Conservation (phyloP, 2,797 vertebrate species). For the Sebastes trivittatus region DNA sequence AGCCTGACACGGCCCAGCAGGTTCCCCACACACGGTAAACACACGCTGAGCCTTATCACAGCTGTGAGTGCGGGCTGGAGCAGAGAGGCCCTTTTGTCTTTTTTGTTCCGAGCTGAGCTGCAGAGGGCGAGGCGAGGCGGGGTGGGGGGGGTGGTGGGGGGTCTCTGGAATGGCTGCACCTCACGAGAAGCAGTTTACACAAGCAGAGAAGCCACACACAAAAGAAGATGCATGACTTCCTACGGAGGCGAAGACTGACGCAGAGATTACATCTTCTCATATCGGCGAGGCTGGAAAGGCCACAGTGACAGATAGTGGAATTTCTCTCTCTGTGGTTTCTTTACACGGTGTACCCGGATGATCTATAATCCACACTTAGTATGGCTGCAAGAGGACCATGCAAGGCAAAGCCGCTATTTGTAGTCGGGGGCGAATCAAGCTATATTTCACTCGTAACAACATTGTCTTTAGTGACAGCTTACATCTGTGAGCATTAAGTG, state of each 20-base stretch:
- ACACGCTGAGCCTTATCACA: conserved; percentile 68
- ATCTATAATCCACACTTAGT: conserved; percentile 37
- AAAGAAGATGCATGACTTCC: conserved; percentile 70
- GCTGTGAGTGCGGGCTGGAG: conserved; percentile 55
- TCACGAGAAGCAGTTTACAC: conserved; percentile 68
- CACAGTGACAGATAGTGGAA: conserved; percentile 55
- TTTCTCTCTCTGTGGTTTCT: conserved; percentile 52
- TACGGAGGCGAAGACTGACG: conserved; percentile 34
- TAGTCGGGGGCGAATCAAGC: background rate
- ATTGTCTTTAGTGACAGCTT: conserved; percentile 44
- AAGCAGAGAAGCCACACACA: conserved; percentile 66
- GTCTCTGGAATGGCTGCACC: conserved; percentile 43
- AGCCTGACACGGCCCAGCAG: conserved; percentile 59
- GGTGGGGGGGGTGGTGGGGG: background rate
- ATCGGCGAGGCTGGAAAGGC: conserved; percentile 57
- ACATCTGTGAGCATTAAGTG: conserved; percentile 51
- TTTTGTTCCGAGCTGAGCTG: conserved; percentile 57
- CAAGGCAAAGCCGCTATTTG: conserved; percentile 18
- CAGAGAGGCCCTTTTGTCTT: conserved; percentile 68
- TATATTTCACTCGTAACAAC: conserved; percentile 15
- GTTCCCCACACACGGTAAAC: conserved; percentile 59
- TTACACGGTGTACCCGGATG: conserved; percentile 13
- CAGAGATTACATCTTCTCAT: conserved; percentile 71
- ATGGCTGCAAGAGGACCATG: conserved; percentile 12
- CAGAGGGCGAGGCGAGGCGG: background rate